These are phyloP conservation scores for Trissolcus basalis DNA, from an alignment of 1,140 invertebrate genomes.

Conservation along the genomic window DNA sequence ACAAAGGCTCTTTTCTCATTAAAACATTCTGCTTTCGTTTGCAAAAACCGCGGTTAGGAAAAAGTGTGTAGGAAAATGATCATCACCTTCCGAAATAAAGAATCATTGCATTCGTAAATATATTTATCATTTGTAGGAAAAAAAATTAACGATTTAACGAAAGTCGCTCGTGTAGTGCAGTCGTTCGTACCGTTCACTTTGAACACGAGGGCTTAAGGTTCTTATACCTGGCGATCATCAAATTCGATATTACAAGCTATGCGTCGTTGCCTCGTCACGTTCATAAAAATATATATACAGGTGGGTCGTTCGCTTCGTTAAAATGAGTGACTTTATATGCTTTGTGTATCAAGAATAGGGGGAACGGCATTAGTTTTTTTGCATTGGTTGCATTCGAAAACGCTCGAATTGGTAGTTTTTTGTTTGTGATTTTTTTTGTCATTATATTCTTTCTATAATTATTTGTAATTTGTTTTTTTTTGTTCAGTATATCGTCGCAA, in stretches of 20 bases:
- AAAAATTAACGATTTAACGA: conserved; percentile 24
- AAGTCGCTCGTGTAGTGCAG: conserved; percentile 51
- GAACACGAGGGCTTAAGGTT: conserved; percentile 53
- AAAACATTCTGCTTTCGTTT: conserved; percentile 16
- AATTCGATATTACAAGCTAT: conserved; percentile 73
- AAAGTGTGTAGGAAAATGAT: conserved; percentile 6
- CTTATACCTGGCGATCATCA: conserved; percentile 53
- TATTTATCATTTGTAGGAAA: conserved; percentile 15
- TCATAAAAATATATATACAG: conserved; percentile 76
- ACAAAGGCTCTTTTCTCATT: conserved; percentile 39
- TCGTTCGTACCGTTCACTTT: conserved; percentile 48
- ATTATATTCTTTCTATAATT: too few relatives aligned
- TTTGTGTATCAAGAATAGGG: conserved; percentile 60
- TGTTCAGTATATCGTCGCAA: conserved; percentile 15
- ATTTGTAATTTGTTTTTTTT: conserved; percentile 15
- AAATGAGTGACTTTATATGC: conserved; percentile 59
- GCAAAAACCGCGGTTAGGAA: conserved; percentile 42
- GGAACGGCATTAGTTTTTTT: conserved; percentile 54
- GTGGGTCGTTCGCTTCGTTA: conserved; percentile 67
- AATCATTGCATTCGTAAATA: neutral
- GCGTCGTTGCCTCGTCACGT: conserved; percentile 72
- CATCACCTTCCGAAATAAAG: neutral
- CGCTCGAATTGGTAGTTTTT: conserved; percentile 40
- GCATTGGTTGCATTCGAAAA: conserved; percentile 56
- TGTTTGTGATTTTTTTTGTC: neutral